Conservation (phyloP, 2,888 invertebrate genomes). For the Lymantria dispar region DNA sequence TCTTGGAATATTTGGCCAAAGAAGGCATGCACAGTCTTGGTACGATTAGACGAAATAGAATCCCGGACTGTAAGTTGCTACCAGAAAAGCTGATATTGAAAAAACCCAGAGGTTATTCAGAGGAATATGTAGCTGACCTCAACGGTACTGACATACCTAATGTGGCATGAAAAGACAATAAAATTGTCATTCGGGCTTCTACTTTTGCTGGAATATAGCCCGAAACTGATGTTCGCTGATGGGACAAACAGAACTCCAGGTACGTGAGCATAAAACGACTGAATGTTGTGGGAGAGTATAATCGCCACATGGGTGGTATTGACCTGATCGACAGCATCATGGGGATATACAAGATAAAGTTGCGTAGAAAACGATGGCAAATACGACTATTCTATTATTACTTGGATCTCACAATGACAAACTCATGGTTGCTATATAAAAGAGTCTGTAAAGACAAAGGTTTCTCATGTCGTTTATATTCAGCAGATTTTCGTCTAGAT, state of each 20-base stretch:
- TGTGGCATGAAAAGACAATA: constrained; percentile 47
- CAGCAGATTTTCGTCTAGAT: constrained; percentile 17
- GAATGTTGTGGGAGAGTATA: constrained; percentile 15
- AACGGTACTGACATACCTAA: constrained; percentile 26
- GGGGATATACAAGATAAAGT: constrained; percentile 21
- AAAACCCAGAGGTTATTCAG: constrained; percentile 19
- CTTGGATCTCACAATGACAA: too few relatives aligned
- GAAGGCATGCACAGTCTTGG: too few relatives aligned
- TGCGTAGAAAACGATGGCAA: too few relatives aligned
- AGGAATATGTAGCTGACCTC: constrained; percentile 20
- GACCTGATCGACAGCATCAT: constrained; percentile 23
- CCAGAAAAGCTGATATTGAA: constrained; percentile 29
- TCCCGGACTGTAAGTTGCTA: constrained; percentile 32
- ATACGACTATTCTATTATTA: too few relatives aligned
- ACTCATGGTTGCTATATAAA: constrained; percentile 32
- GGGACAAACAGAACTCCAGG: too few relatives aligned
- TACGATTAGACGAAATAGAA: constrained; percentile 33
- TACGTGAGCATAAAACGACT: constrained; percentile 14
- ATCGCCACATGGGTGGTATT: too few relatives aligned
- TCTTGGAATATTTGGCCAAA: constrained; percentile 37
- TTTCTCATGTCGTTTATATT: constrained; percentile 1
- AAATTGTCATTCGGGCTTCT: constrained; percentile 38
- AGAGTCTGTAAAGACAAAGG: constrained; percentile 13
- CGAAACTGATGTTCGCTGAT: constrained; percentile 5
- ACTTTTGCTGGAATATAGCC: constrained; percentile 37